Evolutionary conservation across 2,113 vertebrate genomes (phyloP).

Genomic region (Cyphomyrus plagiostoma): DNA sequence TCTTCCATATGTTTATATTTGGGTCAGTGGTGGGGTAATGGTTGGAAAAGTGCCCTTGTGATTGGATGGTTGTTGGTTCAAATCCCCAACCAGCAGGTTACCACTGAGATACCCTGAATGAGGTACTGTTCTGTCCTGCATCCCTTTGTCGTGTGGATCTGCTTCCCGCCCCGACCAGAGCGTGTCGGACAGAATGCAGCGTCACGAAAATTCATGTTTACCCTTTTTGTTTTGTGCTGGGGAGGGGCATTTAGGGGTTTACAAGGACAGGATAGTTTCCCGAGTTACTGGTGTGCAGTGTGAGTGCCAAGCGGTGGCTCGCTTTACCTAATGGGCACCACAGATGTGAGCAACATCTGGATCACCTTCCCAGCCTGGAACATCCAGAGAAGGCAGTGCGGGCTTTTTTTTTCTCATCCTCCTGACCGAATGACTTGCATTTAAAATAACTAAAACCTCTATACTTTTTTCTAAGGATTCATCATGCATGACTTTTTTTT

Average conservation of each 20-base stretch:
- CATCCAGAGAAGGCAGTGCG: not conserved
- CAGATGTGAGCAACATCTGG: not conserved
- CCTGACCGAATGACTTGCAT: not conserved
- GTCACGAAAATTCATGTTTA: not conserved
- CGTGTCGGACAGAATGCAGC: not conserved
- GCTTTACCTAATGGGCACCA: not conserved
- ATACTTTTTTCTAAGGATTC: not conserved
- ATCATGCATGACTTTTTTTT: not conserved
- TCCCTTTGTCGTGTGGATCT: not conserved
- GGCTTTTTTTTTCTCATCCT: not conserved
- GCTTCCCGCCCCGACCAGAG: not conserved
- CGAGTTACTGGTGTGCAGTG: not conserved
- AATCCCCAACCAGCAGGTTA: too few relatives aligned
- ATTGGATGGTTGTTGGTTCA: too few relatives aligned
- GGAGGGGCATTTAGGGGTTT: not conserved
- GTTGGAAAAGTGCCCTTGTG: too few relatives aligned
- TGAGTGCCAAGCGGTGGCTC: not conserved
- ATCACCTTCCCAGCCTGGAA: not conserved
- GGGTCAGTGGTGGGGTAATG: too few relatives aligned
- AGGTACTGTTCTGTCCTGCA: not conserved
- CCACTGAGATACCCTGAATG: too few relatives aligned
- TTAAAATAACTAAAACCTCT: not conserved
- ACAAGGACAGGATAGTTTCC: not conserved
- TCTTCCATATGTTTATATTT: not conserved
- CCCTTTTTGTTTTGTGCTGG: not conserved